phyloP scores from a whole-genome alignment of 2,113 vertebrate genomes.

The Microcebus murinus region DNA sequence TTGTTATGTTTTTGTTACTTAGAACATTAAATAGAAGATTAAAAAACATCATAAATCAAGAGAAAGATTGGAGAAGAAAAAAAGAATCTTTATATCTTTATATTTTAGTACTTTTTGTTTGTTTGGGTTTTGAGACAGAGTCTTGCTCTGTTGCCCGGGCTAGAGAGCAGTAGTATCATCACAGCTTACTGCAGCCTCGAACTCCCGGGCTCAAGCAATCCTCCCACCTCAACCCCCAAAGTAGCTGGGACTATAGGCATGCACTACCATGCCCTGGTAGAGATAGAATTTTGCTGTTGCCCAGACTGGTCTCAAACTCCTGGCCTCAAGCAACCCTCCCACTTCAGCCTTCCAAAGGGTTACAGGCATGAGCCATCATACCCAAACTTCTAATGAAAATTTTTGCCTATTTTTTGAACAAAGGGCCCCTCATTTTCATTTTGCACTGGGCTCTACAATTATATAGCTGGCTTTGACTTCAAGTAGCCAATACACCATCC shows the following conservation, averaged over 20 bases:
- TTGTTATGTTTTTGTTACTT: not conserved
- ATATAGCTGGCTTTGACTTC: not conserved
- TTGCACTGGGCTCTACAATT: not conserved
- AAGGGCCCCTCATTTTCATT: not conserved
- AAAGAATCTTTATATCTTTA: not conserved
- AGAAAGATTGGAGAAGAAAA: not conserved
- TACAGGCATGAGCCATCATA: too few species aligned
- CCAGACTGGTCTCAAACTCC: not conserved
- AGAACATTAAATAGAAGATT: conserved; percentile 27
- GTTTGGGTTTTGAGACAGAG: not conserved
- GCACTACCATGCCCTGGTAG: not conserved
- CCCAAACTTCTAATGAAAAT: not conserved
- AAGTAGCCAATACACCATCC: not conserved
- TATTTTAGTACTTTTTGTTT: not conserved
- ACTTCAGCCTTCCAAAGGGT: not conserved
- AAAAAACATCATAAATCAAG: not conserved
- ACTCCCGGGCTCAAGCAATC: not conserved
- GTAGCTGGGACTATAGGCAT: not conserved
- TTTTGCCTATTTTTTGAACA: not conserved
- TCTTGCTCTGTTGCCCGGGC: not conserved
- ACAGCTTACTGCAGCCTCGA: not conserved
- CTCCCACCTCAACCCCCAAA: not conserved
- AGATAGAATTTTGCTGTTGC: not conserved
- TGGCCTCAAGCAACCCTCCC: not conserved
- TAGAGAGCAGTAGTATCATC: not conserved